Percentiles rank a stretch among this genome's conserved stretches.
phyloP scores from a whole-genome alignment of 2,113 vertebrate species.

The Lepus timidus region DNA sequence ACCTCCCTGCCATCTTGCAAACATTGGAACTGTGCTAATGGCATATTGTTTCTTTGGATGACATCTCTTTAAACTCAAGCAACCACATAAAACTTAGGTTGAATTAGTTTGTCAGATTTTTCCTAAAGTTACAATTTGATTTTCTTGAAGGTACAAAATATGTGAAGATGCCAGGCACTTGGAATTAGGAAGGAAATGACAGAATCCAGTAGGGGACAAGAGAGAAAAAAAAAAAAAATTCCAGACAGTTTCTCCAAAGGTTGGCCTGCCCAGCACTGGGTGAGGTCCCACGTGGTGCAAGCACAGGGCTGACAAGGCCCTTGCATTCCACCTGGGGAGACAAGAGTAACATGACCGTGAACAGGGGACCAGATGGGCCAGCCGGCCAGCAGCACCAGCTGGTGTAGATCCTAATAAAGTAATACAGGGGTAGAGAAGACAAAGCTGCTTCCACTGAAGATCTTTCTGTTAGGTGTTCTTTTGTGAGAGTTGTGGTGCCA shows the following conservation, averaged over 20 bases:
- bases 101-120: not conserved
- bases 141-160: not conserved
- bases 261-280: not conserved
- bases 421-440: not conserved
- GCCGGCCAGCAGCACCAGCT: not conserved
- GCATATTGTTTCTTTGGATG: constrained; percentile 21
- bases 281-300: not conserved
- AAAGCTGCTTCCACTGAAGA: not conserved
- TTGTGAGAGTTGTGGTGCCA: not conserved
- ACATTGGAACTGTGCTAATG: not conserved
- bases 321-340: not conserved
- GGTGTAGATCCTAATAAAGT: not conserved
- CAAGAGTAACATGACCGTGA: not conserved
- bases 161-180: not conserved
- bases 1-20: not conserved
- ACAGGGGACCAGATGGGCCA: not conserved
- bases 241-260: not conserved
- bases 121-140: not conserved
- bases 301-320: not conserved
- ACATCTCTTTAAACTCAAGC: constrained; percentile 28
- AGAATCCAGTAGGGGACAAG: not conserved
- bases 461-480: not conserved
- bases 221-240: not conserved
- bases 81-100: not conserved
- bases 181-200: not conserved